phyloP scores from a whole-genome alignment of 2,797 vertebrate genomes.

The Smutsia gigantea region DNA sequence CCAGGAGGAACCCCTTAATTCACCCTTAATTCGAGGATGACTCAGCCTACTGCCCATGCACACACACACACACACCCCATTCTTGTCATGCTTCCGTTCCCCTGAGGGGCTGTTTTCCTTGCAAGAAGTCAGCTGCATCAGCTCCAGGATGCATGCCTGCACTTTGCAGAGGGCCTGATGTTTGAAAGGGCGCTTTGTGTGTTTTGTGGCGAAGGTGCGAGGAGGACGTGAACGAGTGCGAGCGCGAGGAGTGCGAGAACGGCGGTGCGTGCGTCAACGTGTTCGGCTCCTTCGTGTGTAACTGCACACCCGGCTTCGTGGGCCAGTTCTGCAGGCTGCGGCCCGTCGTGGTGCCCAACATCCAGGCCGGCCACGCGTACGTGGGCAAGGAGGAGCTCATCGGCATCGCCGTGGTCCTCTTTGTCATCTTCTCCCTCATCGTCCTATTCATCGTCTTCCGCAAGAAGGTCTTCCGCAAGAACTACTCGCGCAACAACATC shows the following conservation, averaged over 20 bases:
- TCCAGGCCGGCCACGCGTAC: conserved; percentile 95
- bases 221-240: conserved; percentile 96
- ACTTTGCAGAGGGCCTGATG: not conserved
- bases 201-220: conserved; percentile 90
- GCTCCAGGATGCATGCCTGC: not conserved
- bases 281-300: conserved; percentile 96
- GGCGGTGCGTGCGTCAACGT: conserved; percentile 95
- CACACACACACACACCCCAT: not conserved
- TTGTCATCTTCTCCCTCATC: conserved; percentile 93
- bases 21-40: too few relatives aligned
- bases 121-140: rapidly evolving
- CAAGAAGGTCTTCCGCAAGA: conserved; percentile 97
- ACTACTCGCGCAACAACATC: conserved; percentile 96
- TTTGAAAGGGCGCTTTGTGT: not conserved
- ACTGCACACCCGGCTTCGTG: conserved; percentile 95
- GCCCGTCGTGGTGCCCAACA: conserved; percentile 96
- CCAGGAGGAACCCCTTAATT: not conserved
- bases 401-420: conserved; percentile 94
- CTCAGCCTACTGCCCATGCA: not conserved
- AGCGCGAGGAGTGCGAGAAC: conserved; percentile 95
- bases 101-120: not conserved
- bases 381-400: conserved; percentile 98
- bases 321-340: conserved; percentile 94
- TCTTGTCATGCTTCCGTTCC: not conserved
- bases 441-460: conserved; percentile 95